Evolutionary conservation across 2,113 vertebrate species (phyloP), one percentile per base, ranked within the genome.

Genomic region (Sinocyclocheilus grahami): DNA sequence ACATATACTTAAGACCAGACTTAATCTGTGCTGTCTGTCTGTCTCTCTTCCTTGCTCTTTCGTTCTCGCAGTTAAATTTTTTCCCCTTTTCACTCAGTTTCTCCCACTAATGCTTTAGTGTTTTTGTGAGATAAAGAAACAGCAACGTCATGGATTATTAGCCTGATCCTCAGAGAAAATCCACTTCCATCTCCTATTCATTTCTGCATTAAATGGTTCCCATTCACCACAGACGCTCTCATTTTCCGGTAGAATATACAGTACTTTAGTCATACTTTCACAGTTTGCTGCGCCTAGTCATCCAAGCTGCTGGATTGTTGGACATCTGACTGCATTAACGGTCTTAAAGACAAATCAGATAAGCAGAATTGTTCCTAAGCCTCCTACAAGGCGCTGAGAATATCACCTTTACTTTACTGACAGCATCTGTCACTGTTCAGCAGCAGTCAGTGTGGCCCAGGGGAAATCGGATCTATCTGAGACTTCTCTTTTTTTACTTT

Each of bases 251-350:
- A 48, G 39, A 53, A 33, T 82, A 20, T 69, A 33, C 24, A 55
- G 75, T 78, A 51, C 75, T 69, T 82, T 30, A 67, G 80, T 27
- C 13, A 63, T n/a, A 78, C 24, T 78, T 55, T 78, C 75, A 78
- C 75, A 55, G 53, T 62, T 30, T 27, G 5, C 22, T 65, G 53
- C 5, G 3, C 42, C 74, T 37, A 83, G 46, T 51, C 27, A 39
- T 37, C 55, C 30, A 27, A 60, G 33, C 24, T 9, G 20, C n/a
- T 33, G 67, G 53, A 37, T 30, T 10, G 58, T 51, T 37, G 67
- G 30, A 53, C 65, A 82, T 88, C 74, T 85, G 71, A 86, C 30
- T 55, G 77, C 24, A 69, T 87, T 79, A 87, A 48, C 42, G 12
- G 78, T 58, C 30, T 83, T 83, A 60, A 71, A 84, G n/a, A 48